These are phyloP conservation scores for Automeris io DNA, from an alignment of 2,888 invertebrate genomes.

Conservation along the genomic window DNA sequence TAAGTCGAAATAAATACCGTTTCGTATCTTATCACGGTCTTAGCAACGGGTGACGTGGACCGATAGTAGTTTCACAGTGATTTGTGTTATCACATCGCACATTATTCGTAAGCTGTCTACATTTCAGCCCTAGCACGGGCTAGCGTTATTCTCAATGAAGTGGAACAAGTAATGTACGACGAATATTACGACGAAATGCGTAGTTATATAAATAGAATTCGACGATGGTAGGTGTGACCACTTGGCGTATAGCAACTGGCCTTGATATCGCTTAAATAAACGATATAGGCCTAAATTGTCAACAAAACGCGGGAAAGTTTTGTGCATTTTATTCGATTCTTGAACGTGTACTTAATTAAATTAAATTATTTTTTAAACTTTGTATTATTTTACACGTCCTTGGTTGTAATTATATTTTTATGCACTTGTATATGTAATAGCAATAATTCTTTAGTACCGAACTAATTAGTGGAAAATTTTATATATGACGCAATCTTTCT, in stretches of 20 bases:
- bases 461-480: too few relatives aligned
- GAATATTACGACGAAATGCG: conserved; percentile 10
- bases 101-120: conserved; percentile 22
- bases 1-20: conserved; percentile 28
- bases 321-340: conserved; percentile 23
- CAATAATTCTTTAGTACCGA: too few relatives aligned
- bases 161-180: conserved; percentile 20
- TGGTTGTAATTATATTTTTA: too few relatives aligned
- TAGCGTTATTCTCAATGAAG: conserved; percentile 6
- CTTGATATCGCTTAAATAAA: conserved; percentile 50
- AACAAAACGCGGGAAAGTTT: conserved; percentile 32
- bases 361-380: too few relatives aligned
- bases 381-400: too few relatives aligned
- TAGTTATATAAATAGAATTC: conserved; percentile 18
- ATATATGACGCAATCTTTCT: too few relatives aligned
- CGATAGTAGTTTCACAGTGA: conserved; percentile 32
- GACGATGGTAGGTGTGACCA: conserved; percentile 27
- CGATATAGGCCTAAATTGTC: conserved; percentile 41
- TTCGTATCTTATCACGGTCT: conserved; percentile 48
- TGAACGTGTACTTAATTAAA: too few relatives aligned
- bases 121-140: conserved; percentile 21
- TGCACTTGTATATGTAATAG: too few relatives aligned
- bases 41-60: conserved; percentile 37
- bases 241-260: conserved; percentile 38
- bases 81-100: conserved; percentile 32